Conservation (phyloP, 2,113 vertebrate species). For the Puntigrus tetrazona region DNA sequence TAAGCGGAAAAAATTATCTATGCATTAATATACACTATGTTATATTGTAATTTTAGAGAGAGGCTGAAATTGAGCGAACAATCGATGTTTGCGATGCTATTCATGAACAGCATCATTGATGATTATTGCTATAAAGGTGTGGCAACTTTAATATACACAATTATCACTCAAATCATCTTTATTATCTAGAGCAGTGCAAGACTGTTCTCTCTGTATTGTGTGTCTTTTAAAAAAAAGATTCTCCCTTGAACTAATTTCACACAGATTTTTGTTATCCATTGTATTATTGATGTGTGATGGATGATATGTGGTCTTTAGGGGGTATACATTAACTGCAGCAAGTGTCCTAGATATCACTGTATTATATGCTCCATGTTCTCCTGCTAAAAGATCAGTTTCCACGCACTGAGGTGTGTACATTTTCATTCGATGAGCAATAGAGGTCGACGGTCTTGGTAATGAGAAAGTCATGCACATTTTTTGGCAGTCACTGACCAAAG, state of each 20-base stretch:
- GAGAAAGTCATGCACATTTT: constrained; percentile 29
- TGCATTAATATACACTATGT: no score
- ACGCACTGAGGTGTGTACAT: constrained; percentile 27
- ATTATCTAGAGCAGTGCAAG: not conserved
- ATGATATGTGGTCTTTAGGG: not conserved
- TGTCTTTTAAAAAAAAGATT: not conserved
- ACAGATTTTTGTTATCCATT: not conserved
- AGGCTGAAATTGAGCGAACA: not conserved
- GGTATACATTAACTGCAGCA: not conserved
- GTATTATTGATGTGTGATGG: not conserved
- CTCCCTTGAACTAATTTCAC: not conserved
- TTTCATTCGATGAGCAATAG: not conserved
- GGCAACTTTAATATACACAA: not conserved
- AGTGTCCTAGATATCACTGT: not conserved
- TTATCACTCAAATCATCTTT: not conserved
- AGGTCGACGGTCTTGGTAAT: constrained; percentile 1
- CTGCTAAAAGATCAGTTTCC: constrained; percentile 2
- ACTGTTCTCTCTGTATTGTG: not conserved
- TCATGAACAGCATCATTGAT: not conserved
- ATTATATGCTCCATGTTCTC: not conserved
- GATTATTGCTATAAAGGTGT: not conserved
- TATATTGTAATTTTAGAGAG: not conserved
- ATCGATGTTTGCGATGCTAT: not conserved
- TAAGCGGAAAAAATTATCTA: no score
- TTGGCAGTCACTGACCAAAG: not conserved